A percentile compares a stretch with the other conserved stretches of the same genome.
Conservation (phyloP, 2,888 invertebrate genomes). For the Callosobruchus maculatus region DNA sequence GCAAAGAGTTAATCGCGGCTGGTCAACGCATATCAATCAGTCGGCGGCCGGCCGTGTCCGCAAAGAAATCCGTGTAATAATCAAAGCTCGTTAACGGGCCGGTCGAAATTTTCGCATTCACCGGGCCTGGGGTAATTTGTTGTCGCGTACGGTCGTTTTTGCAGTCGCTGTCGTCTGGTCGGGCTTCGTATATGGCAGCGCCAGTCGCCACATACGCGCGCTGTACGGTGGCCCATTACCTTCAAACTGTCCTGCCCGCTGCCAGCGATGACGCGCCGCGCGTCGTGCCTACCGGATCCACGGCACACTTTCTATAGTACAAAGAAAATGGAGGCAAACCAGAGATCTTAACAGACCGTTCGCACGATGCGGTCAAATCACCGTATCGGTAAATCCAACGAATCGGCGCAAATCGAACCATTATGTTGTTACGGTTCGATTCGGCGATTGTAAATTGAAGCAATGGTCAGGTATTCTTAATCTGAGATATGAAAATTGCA, state of each 20-base stretch:
- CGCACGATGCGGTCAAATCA: too few species aligned
- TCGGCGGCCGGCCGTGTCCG: background rate
- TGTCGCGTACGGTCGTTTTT: background rate
- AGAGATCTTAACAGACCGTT: too few species aligned
- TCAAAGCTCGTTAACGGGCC: background rate
- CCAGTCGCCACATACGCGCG: background rate
- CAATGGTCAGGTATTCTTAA: too few species aligned
- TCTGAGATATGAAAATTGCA: too few species aligned
- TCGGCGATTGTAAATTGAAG: too few species aligned
- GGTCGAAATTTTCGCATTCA: background rate
- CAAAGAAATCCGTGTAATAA: background rate
- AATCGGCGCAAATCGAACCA: too few species aligned
- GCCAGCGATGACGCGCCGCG: too few species aligned
- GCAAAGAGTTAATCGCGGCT: background rate
- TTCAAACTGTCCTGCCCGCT: background rate
- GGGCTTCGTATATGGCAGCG: slow-evolving; percentile 30
- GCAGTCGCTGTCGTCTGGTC: too few species aligned
- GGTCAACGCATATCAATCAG: background rate
- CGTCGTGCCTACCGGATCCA: background rate
- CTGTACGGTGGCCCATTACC: background rate
- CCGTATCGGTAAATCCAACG: too few species aligned
- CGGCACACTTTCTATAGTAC: background rate
- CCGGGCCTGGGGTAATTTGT: background rate
- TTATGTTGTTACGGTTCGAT: too few species aligned
- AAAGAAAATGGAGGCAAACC: too few species aligned